Evolutionary conservation across 2,113 vertebrate species (phyloP), one percentile per base, ranked within the genome.

Genomic region (Cepphus grylle): DNA sequence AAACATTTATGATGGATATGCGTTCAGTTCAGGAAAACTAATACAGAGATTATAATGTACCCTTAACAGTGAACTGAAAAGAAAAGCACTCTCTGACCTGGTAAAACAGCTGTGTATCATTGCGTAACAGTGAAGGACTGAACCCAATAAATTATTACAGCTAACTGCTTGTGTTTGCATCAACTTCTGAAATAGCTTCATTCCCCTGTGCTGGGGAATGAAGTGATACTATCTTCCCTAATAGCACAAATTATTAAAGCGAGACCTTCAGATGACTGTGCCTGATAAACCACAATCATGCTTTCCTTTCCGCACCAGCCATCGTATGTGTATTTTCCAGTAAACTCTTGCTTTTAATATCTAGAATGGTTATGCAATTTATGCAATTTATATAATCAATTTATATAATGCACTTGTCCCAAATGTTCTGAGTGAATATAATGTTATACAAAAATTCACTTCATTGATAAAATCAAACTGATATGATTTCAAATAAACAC

Each of bases 181-280:
- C 63, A 94, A 9, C 65, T 79, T 82, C 29, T 81, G 82, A 96
- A 86, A 86, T 15, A 82, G 36, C 26, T 87, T 96, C n/a, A 71
- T 85, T 84, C 25, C 43, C 26, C 30, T 36, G 21, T 59, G 13
- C 42, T 74, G 52, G 26, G 25, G 12, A 88, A 90, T 53, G 49
- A 95, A 96, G 52, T 25, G 87, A 88, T 77, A 87, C 63, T 94
- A 67, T 90, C 63, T 74, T 76, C 65, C 61, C 47, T 76, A 91
- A 59, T 6, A 83, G 13, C 11, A 90, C 59, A 62, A 71, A 69
- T 79, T 6, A 80, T 77, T 82, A 29, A 94, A 95, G 18, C 25
- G 26, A 90, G 30, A 66, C 66, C 47, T 93, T 95, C 53, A 79
- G 73, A 70, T 20, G 10, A 38, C 7, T 74, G 8, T 80, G 43